Evolutionary conservation across 1,140 invertebrate species (phyloP).

Genomic region (Pseudomyrmex cubaensis): DNA sequence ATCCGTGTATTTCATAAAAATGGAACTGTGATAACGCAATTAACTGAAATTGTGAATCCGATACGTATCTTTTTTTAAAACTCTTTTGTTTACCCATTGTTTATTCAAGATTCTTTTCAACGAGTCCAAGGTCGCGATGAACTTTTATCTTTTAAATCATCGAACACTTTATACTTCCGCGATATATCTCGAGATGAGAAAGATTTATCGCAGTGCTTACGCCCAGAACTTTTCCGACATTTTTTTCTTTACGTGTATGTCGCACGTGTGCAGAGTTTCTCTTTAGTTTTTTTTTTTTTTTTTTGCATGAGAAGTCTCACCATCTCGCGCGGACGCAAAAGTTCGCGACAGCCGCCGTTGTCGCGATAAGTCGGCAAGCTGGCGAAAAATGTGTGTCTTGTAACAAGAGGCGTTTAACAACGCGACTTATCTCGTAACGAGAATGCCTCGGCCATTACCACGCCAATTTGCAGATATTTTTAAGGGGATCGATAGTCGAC

Average conservation of each 20-base stretch:
- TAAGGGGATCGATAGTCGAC: conserved; percentile 61
- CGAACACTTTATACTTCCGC: conserved; percentile 22
- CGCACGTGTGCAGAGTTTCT: not conserved
- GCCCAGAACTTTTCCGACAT: conserved; percentile 5
- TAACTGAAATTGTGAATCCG: not conserved
- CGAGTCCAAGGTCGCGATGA: conserved; percentile 16
- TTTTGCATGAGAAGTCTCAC: not conserved
- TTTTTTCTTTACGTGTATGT: not conserved
- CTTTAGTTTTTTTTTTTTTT: not conserved
- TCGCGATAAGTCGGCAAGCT: conserved; percentile 20
- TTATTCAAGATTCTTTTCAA: conserved; percentile 7
- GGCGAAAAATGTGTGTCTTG: conserved; percentile 18
- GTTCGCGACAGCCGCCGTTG: conserved; percentile 42
- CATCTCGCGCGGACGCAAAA: conserved; percentile 24
- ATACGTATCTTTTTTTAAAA: not conserved
- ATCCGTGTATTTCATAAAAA: not conserved
- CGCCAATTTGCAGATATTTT: conserved; percentile 64
- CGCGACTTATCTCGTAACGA: conserved; percentile 42
- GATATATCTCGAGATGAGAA: conserved; percentile 34
- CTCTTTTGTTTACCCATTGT: not conserved
- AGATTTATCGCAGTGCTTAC: conserved; percentile 21
- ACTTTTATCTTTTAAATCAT: conserved; percentile 47
- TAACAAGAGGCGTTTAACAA: conserved; percentile 14
- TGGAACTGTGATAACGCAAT: not conserved
- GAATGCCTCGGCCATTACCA: conserved; percentile 58